Evolutionary conservation across 2,888 invertebrate genomes (phyloP).

Genomic region (Brenthis hecate): DNA sequence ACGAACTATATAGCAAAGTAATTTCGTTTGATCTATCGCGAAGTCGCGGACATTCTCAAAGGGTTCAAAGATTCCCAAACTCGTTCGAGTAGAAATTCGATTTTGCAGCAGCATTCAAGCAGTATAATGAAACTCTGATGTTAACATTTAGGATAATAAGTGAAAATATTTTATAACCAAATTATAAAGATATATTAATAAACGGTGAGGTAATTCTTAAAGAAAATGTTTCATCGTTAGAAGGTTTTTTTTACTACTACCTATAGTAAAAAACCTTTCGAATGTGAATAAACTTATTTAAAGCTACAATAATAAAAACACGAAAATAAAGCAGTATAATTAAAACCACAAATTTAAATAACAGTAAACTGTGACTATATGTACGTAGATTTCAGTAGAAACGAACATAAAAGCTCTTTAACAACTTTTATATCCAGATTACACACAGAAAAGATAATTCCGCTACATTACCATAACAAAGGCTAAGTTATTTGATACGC

Average conservation of each 20-base stretch:
- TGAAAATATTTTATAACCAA: constrained; percentile 14
- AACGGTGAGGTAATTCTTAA: too few relatives aligned
- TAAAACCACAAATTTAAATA: constrained; percentile 13
- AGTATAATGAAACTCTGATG: constrained; percentile 17
- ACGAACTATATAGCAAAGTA: constrained; percentile 26
- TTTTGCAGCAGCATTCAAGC: constrained; percentile 46
- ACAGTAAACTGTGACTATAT: constrained; percentile 13
- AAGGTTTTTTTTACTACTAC: too few relatives aligned
- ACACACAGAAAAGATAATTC: constrained; percentile 67
- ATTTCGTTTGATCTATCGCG: constrained; percentile 56
- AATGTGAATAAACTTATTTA: not conserved
- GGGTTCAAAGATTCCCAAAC: constrained; percentile 61
- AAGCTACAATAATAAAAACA: not conserved
- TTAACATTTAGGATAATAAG: constrained; percentile 20
- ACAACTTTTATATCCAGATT: constrained; percentile 56
- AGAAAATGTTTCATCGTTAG: too few relatives aligned
- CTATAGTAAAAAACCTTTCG: too few relatives aligned
- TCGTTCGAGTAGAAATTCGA: constrained; percentile 67
- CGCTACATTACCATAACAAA: constrained; percentile 75
- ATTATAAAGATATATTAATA: not conserved
- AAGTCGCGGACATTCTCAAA: constrained; percentile 50
- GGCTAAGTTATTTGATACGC: constrained; percentile 75
- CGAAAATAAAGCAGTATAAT: not conserved
- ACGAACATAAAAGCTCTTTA: constrained; percentile 49
- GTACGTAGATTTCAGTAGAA: constrained; percentile 12